phyloP scores from a whole-genome alignment of 2,113 vertebrate genomes.

The Cryptomyrus ogoouensis region DNA sequence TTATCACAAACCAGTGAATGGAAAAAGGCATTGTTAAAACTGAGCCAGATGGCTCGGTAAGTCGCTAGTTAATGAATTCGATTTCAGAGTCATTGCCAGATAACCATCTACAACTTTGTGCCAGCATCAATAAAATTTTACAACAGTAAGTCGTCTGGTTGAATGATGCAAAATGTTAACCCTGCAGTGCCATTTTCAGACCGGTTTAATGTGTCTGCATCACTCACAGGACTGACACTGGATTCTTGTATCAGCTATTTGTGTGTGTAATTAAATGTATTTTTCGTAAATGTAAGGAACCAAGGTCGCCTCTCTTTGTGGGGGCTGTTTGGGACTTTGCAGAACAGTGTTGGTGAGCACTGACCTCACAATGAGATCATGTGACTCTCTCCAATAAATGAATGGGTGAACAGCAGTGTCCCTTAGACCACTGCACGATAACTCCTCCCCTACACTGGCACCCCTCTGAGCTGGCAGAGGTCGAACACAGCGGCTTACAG shows the following conservation, averaged over 20 bases:
- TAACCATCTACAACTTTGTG: not conserved
- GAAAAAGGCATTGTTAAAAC: not conserved
- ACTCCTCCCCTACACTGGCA: not conserved
- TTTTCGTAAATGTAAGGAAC: not conserved
- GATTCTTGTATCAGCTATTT: conserved; percentile 24
- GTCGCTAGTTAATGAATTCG: not conserved
- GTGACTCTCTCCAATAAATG: conserved; percentile 40
- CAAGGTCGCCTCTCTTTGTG: conserved; percentile 18
- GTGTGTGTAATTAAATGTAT: not conserved
- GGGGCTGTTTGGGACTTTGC: not conserved
- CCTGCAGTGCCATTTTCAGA: conserved; percentile 41
- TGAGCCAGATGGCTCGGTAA: not conserved
- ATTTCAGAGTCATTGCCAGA: not conserved
- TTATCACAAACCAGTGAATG: not conserved
- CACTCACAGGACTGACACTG: conserved; percentile 32
- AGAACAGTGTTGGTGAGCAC: conserved; percentile 29
- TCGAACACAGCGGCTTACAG: conserved; percentile 42
- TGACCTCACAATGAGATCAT: conserved; percentile 33
- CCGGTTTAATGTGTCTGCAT: conserved; percentile 36
- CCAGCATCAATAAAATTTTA: conserved; percentile 1
- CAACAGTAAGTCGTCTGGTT: not conserved
- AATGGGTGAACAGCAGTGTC: conserved; percentile 46
- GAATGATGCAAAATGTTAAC: conserved; percentile 37
- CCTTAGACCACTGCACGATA: conserved; percentile 38
- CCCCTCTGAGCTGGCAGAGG: conserved; percentile 47